These are phyloP conservation scores for Hyles lineata DNA, from an alignment of 2,888 invertebrate genomes.

Conservation along the genomic window DNA sequence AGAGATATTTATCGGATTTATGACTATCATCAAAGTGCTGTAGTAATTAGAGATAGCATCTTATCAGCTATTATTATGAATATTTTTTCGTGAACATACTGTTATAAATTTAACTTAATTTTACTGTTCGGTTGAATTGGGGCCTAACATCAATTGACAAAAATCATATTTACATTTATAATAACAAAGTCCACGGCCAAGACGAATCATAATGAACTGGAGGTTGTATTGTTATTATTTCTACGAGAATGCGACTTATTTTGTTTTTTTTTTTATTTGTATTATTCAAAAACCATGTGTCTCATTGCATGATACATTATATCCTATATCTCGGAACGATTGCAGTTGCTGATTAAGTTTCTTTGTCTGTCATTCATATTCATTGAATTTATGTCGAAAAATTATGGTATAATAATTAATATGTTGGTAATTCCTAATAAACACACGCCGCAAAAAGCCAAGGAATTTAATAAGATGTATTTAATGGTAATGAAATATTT, in stretches of 20 bases:
- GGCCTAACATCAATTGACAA: neutral
- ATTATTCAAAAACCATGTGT: too few species aligned
- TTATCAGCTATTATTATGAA: neutral
- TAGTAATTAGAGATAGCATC: neutral
- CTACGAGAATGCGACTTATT: neutral
- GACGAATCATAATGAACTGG: constrained; percentile 3
- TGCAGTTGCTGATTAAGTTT: too few species aligned
- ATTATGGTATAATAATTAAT: neutral
- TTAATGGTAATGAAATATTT: neutral
- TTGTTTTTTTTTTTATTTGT: neutral
- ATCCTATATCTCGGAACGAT: too few species aligned
- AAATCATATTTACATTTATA: constrained; percentile 7
- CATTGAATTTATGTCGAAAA: neutral
- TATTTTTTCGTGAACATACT: neutral
- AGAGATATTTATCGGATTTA: neutral
- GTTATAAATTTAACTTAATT: neutral
- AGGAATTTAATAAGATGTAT: too few species aligned
- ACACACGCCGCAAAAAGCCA: neutral
- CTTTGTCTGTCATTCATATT: neutral
- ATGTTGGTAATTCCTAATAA: neutral
- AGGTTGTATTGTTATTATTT: constrained; percentile 7
- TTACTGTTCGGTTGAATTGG: neutral
- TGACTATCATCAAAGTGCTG: neutral
- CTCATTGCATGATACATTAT: too few species aligned
- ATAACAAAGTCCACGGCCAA: constrained; percentile 8